phyloP scores from a whole-genome alignment of 2,797 vertebrate species.

The Coracias cyanogaster region DNA sequence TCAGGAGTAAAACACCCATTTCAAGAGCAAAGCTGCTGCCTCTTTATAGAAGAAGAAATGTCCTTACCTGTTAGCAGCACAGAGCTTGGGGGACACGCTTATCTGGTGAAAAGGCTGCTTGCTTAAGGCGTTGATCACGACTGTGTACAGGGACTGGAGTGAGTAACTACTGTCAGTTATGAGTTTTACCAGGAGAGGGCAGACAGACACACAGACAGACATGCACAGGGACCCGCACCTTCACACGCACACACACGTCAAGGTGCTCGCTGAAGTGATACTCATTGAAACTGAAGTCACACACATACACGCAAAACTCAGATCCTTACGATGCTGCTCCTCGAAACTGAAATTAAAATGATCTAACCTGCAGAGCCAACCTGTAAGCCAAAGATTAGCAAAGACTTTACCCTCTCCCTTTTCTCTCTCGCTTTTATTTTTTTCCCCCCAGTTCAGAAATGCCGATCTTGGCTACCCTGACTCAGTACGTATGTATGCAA shows the following conservation, averaged over 20 bases:
- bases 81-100: not conserved
- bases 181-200: slow-evolving; percentile 15
- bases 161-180: not conserved
- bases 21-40: not conserved
- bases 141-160: not conserved
- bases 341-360: not conserved
- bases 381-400: not conserved
- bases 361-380: not conserved
- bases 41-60: not conserved
- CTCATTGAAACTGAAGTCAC: not conserved
- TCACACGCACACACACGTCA: rapidly evolving
- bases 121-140: not conserved
- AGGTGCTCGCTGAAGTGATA: not conserved
- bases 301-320: not conserved
- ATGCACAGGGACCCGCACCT: rapidly evolving
- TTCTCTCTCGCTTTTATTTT: not conserved
- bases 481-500: not conserved
- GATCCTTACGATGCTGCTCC: not conserved
- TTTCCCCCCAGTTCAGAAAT: not conserved
- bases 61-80: slow-evolving; percentile 32
- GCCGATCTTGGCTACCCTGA: not conserved
- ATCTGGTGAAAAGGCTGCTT: not conserved
- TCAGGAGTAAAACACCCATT: not conserved
- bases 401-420: not conserved
- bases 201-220: not conserved